Evolutionary conservation across 2,888 invertebrate genomes (phyloP), one percentile per base, ranked within the genome.

Genomic region (Microplitis manilae): DNA sequence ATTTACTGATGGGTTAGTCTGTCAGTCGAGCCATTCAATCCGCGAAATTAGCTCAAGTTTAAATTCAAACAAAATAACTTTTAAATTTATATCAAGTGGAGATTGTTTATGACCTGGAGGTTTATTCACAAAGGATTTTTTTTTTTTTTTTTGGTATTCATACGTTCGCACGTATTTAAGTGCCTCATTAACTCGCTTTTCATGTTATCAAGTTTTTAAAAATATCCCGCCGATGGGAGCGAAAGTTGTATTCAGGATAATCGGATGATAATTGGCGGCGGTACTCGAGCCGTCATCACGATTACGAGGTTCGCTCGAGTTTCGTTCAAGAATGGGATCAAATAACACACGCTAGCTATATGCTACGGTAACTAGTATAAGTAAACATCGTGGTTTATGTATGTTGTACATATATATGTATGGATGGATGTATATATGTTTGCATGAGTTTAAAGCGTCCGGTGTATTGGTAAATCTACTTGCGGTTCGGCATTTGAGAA

Each of bases 241-340:
- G 64, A 73, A 73, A 73, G 72, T 74, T 72, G 78, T 75, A 79
- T 77, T 79, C 79, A 79, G 79, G 79, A 80, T 81, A 81, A 81
- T 80, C 79, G 75, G 72, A 80, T 79, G 81, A 79, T 81, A 79
- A 81, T 81, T 81, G 80, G 62, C 67, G 61, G 68, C 59, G 59
- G 64, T 69, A 72, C 41, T 73, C 67, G 15, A 76, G 73, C 71
- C 62, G 65, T 76, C n/a, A 77, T 80, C 61, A 60, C 13, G 75
- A 76, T 72, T 73, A 75, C 64, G 17, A 78, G 75, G 73, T 73
- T 70, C 64, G 68, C 68, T 41, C 70, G 61, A 50, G 61, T 68
- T 77, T 38, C 40, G 76, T 73, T 73, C 20, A 79, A 77, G 76
- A 79, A 81, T 76, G 61, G 71, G 61, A 73, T 79, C 77, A 75